Base-by-base conservation (phyloP, 2,888 invertebrate species). In the Drosophila pullipes region DNA sequence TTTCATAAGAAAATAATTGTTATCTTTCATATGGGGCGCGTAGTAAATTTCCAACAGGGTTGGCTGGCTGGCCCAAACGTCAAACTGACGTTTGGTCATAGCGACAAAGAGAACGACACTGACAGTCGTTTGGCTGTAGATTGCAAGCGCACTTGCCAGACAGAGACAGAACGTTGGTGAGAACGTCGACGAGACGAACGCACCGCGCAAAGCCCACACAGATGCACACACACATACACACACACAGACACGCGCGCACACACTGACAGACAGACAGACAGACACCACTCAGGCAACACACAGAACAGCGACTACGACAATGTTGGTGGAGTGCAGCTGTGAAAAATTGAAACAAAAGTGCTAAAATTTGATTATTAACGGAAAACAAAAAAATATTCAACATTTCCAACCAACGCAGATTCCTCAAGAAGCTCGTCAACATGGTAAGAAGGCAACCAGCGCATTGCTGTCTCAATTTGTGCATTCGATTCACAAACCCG, bases 51-150 rank as follows among this genome's bases (percentile, higher is more conserved):
- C 70, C 76, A 73, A 88, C 58, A 59, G 88, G 88, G 81, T 52
- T 57, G 63, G 66, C 30, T 54, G 58, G 59, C 69, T 66, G 58
- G 53, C 59, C 61, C 64, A 83, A 83, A 89, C 81, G 88, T 88
- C 90, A 88, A 81, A 74, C 53, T 85, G 85, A 85, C 90, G 72
- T 80, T 74, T 78, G 74, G 78, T 83, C 86, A 75, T 50, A 76
- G 65, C 82, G 86, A 82, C 84, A 84, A 78, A 85, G 85, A 85
- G 86, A 83, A 74, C 76, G 83, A 87, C 88, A 82, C 59, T 82
- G 86, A 78, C 82, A 49, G 83, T 71, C 85, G 74, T 50, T 64
- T 62, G 35, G 63, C 47, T 55, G 41, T 68, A 76, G 57, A 47
- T 74, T 64, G 59, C 71, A 81, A 61, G 57, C 62, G 66, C 82